Evolutionary conservation across 2,888 invertebrate species (phyloP).

Genomic region (Dolichomitus sp.): DNA sequence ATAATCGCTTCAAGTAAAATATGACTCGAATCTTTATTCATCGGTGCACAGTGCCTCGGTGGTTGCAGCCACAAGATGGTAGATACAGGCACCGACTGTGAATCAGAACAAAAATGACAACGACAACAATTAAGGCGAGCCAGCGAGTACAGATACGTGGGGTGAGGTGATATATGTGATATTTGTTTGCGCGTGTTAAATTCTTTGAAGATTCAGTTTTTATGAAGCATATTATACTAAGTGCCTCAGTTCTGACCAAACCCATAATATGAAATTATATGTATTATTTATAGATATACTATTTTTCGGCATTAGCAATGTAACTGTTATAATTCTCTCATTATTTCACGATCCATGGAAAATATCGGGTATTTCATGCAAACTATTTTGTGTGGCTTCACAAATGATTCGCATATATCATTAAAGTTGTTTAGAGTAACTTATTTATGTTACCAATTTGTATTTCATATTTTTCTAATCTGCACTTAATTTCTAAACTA

Average conservation of each 20-base stretch:
- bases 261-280: background rate
- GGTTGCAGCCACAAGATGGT: conserved; percentile 86
- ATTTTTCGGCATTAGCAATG: too few species aligned
- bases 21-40: conserved; percentile 83
- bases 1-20: conserved; percentile 68
- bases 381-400: too few species aligned
- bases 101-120: conserved; percentile 65
- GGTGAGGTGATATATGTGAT: conserved; percentile 53
- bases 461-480: too few species aligned
- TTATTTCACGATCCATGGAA: too few species aligned
- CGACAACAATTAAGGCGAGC: conserved; percentile 63
- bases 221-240: background rate
- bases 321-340: too few species aligned
- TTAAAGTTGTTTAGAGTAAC: too few species aligned
- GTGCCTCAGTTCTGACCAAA: background rate
- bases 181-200: conserved; percentile 22
- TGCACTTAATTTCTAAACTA: too few species aligned
- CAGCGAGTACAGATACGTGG: conserved; percentile 58
- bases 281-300: too few species aligned
- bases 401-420: too few species aligned
- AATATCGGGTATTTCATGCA: too few species aligned
- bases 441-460: too few species aligned
- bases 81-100: conserved; percentile 68
- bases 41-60: conserved; percentile 85
- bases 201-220: conserved; percentile 24